Evolutionary conservation across 2,888 invertebrate genomes (phyloP).

Genomic region (Ormyrus thymus): DNA sequence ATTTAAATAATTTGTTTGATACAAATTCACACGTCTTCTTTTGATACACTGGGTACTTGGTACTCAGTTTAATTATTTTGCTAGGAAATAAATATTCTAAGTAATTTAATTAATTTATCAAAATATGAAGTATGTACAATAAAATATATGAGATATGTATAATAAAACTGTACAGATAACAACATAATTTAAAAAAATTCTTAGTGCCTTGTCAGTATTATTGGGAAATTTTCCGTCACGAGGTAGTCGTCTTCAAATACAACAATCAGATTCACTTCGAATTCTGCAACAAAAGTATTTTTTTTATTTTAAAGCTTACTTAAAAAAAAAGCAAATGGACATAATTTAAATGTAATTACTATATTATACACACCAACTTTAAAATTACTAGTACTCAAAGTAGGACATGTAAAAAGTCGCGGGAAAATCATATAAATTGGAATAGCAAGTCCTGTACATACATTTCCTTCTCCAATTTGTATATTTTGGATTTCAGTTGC

Average conservation of each 20-base stretch:
- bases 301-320: not conserved
- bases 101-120: slow-evolving; percentile 49
- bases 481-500: slow-evolving; percentile 99
- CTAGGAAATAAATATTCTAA: slow-evolving; percentile 55
- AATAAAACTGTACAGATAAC: slow-evolving; percentile 49
- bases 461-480: slow-evolving; percentile 96
- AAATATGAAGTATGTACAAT: slow-evolving; percentile 50
- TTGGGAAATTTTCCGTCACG: slow-evolving; percentile 96
- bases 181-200: slow-evolving; percentile 42
- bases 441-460: slow-evolving; percentile 86
- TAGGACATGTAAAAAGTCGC: slow-evolving; percentile 95
- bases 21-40: slow-evolving; percentile 41
- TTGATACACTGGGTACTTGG: slow-evolving; percentile 42
- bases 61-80: slow-evolving; percentile 35
- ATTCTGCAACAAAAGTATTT: slow-evolving; percentile 82
- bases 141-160: slow-evolving; percentile 46
- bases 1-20: slow-evolving; percentile 45
- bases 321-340: not conserved
- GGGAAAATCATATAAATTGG: slow-evolving; percentile 98
- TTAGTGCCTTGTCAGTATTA: slow-evolving; percentile 78
- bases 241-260: slow-evolving; percentile 95
- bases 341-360: slow-evolving; percentile 12
- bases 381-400: slow-evolving; percentile 91
- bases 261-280: slow-evolving; percentile 94
- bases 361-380: slow-evolving; percentile 86